Evolutionary conservation across 1,140 invertebrate species (phyloP).

Genomic region (Drosophila pachea): DNA sequence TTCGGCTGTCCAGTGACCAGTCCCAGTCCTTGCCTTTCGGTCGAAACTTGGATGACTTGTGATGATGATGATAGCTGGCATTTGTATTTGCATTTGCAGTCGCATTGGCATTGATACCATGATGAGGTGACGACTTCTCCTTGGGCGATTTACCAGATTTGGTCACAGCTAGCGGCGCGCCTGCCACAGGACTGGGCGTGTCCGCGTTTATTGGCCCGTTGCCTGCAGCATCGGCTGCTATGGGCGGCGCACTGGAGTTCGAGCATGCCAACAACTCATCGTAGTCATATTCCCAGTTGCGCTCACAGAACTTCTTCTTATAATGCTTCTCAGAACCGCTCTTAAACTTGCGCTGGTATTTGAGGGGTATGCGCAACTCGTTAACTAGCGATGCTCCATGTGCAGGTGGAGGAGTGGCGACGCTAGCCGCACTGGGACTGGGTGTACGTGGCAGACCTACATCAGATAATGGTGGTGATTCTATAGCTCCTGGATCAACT

Average conservation of each 20-base stretch:
- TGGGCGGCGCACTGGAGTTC: conserved; percentile 61
- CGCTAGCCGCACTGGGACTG: conserved; percentile 80
- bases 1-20: conserved; percentile 80
- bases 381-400: conserved; percentile 40
- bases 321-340: conserved; percentile 83
- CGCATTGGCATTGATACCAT: conserved; percentile 30
- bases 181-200: neutral
- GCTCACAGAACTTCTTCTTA: conserved; percentile 88
- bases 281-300: conserved; percentile 82
- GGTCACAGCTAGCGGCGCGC: conserved; percentile 8
- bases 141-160: conserved; percentile 69
- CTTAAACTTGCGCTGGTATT: conserved; percentile 84
- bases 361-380: conserved; percentile 79
- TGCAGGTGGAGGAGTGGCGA: conserved; percentile 80
- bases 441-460: conserved; percentile 84
- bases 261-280: conserved; percentile 76
- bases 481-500: conserved; percentile 68
- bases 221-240: conserved; percentile 67
- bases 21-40: conserved; percentile 88
- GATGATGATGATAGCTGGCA: conserved; percentile 60
- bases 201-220: conserved; percentile 37
- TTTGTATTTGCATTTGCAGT: conserved; percentile 20
- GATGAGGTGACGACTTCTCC: conserved; percentile 65
- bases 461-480: conserved; percentile 80
- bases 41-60: conserved; percentile 82